Evolutionary conservation across 2,888 invertebrate species (phyloP), one percentile per base, ranked within the genome.

Genomic region (Keiferia lycopersicella): DNA sequence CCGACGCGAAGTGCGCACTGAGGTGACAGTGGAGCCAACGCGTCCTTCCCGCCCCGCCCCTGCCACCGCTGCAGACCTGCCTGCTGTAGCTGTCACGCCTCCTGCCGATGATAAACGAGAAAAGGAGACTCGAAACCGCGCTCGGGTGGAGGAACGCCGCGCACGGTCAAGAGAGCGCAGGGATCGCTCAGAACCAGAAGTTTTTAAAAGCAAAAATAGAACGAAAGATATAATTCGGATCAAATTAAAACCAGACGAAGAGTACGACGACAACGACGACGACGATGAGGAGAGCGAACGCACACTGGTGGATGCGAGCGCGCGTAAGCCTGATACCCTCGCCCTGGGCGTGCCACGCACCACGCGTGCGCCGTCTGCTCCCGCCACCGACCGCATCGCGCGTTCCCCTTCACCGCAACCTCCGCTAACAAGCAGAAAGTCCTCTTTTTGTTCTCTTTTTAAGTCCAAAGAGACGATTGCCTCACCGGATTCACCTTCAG

Each of bases 401-500:
- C 74, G 67, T 84, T 74, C 56, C 66, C 67, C 94, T 0, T 96
- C 96, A 0, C 96, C 96, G 96, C 96, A 0, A 73, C 93, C 0
- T 93, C 93, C 0, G 87, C 87, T 0, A 92, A 93, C 0, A 92
- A 94, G 0, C 96, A 96, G 96, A 48, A 96, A 96, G 81, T 96
- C 95, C 73, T 96, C 96, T 39, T 96, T 96, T 78, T 95, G 96
- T 65, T 96, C 96, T 3, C 84, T 97, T 53, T 97, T 97, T 77
- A 94, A 95, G 81, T 94, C 95, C 69, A 94, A 94, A 71, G 95
- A 94, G 73, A 93, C 93, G 20, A 93, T 93, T 65, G 92, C 93
- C 20, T 94, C 94, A 65, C 94, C 94, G 0, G 94, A 94, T 71
- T 94, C 94, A 0, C 94, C 94, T 12, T 92, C 93, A 0, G 88